Percentiles rank a stretch among this genome's conserved stretches.
Evolutionary conservation across 2,113 vertebrate genomes (phyloP).

Genomic region (Siphamia tubifer): DNA sequence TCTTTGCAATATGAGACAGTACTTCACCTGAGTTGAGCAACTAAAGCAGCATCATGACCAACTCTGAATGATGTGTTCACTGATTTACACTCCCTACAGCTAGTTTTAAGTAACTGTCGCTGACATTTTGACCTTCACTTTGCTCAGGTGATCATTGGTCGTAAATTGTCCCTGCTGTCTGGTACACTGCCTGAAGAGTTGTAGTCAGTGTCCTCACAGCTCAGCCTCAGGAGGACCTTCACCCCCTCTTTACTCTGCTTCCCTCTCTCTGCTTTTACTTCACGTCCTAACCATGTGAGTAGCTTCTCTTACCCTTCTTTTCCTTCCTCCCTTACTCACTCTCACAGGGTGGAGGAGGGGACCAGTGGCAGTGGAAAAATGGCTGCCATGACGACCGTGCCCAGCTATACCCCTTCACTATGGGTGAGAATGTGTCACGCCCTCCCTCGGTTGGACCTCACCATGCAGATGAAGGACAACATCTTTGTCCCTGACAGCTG

Average conservation of each 20-base stretch:
- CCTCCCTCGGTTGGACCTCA: constrained; percentile 81
- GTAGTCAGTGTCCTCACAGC: neutral
- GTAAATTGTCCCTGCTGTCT: neutral
- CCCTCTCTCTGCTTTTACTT: neutral
- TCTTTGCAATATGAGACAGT: too few species aligned
- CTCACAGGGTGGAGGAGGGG: constrained; percentile 60
- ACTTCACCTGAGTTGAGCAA: neutral
- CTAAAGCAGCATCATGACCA: neutral
- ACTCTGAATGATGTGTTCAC: neutral
- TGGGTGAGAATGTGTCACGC: constrained; percentile 83
- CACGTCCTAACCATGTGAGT: neutral
- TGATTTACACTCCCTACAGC: neutral
- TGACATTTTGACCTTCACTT: constrained; percentile 13
- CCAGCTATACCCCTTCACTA: constrained; percentile 79
- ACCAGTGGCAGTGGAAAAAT: constrained; percentile 58
- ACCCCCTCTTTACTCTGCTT: neutral
- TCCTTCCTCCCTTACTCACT: constrained; percentile 9
- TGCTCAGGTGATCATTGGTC: neutral
- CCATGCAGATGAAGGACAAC: constrained; percentile 81
- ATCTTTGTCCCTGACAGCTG: constrained; percentile 81
- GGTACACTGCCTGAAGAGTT: neutral
- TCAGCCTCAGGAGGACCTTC: constrained; percentile 6
- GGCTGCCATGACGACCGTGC: constrained; percentile 77
- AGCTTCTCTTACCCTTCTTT: constrained; percentile 22
- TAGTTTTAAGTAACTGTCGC: neutral